Percentiles rank a stretch among this genome's conserved stretches.
Evolutionary conservation across 2,113 vertebrate species (phyloP).

Genomic region (Ochotona curzoniae): DNA sequence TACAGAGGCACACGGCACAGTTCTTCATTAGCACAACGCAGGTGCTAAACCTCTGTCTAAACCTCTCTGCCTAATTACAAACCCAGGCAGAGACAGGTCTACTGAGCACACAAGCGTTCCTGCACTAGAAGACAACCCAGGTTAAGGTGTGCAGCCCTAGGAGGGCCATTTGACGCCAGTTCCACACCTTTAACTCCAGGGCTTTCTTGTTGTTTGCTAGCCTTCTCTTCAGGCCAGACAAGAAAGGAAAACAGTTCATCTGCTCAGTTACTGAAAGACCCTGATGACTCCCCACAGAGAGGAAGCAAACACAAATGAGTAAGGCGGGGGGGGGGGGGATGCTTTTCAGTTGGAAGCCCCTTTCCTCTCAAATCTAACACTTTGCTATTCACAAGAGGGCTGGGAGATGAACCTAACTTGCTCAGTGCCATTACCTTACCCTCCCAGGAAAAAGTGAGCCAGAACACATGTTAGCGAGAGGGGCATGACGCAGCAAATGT

Average conservation of each 20-base stretch:
- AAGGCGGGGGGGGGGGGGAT: neutral
- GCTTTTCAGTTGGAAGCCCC: neutral
- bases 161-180: neutral
- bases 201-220: neutral
- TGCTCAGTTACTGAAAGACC: neutral
- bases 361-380: neutral
- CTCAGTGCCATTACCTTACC: neutral
- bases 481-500: neutral
- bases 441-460: neutral
- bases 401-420: neutral
- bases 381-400: neutral
- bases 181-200: neutral
- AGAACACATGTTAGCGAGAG: neutral
- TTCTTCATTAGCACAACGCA: neutral
- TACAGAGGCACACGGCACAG: neutral
- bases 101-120: neutral
- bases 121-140: neutral
- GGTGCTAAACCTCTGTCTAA: neutral
- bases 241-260: neutral
- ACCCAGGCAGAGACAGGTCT: neutral
- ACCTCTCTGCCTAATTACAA: neutral
- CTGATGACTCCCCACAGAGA: neutral
- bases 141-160: neutral
- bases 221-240: neutral
- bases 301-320: neutral